Evolutionary conservation across 2,113 vertebrate genomes (phyloP).

Genomic region (Podiceps cristatus): DNA sequence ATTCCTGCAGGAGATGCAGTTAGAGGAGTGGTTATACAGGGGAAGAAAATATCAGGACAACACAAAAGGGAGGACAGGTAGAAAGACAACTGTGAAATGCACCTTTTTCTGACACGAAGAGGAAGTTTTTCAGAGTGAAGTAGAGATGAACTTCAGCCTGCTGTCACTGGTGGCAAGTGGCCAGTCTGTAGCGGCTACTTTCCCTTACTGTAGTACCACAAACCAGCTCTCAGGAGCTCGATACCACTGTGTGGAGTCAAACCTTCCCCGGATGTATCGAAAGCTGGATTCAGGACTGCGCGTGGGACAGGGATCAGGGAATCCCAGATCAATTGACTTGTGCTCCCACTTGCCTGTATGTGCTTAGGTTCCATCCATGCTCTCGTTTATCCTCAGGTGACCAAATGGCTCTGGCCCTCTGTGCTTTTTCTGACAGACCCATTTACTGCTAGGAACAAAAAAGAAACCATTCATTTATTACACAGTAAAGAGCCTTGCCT

Average conservation of each 20-base stretch:
- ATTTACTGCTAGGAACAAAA: background rate
- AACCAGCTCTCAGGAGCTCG: background rate
- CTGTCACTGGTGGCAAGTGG: background rate
- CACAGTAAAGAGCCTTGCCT: background rate
- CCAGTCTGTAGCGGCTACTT: background rate
- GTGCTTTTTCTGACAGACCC: rapidly evolving
- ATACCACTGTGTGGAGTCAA: rapidly evolving
- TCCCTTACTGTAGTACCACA: background rate
- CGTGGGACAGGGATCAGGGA: background rate
- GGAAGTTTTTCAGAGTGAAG: background rate
- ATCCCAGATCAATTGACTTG: background rate
- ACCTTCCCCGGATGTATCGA: background rate
- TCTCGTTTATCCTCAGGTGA: background rate
- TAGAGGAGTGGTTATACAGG: background rate
- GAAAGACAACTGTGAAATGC: rapidly evolving
- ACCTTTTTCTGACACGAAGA: background rate
- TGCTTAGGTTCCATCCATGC: background rate
- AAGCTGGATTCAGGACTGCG: background rate
- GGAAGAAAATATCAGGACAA: background rate
- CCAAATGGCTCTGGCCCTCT: background rate
- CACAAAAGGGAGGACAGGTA: background rate
- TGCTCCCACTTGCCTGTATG: background rate
- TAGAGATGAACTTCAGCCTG: background rate
- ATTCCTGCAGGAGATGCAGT: background rate
- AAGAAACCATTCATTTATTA: background rate